Conservation (phyloP, 2,888 invertebrate species). For the Apantesis nais region DNA sequence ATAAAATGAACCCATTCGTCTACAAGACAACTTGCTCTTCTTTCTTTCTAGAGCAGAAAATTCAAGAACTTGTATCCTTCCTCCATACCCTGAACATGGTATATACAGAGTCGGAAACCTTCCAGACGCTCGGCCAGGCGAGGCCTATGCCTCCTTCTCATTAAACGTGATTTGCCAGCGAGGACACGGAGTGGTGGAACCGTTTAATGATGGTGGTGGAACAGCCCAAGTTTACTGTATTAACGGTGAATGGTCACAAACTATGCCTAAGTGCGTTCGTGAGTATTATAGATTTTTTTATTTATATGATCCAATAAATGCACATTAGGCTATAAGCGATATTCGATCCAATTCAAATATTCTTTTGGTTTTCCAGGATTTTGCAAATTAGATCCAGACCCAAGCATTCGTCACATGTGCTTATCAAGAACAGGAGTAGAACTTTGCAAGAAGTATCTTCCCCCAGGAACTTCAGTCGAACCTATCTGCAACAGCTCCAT, state of each 20-base stretch:
- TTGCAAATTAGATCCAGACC: too few species aligned
- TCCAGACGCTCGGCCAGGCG: conserved; percentile 1
- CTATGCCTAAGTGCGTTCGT: background rate
- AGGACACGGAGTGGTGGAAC: background rate
- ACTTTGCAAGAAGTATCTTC: too few species aligned
- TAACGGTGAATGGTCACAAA: background rate
- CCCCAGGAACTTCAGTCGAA: too few species aligned
- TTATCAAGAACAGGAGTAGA: background rate
- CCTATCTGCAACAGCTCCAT: too few species aligned
- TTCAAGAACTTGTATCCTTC: background rate
- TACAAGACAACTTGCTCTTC: too few species aligned
- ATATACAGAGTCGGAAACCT: background rate
- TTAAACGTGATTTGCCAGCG: background rate
- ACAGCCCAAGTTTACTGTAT: background rate
- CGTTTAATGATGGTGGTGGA: background rate
- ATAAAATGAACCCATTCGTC: background rate
- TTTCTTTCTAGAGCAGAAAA: background rate
- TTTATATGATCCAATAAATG: background rate
- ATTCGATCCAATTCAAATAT: background rate
- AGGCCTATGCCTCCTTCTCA: background rate
- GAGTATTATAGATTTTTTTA: background rate
- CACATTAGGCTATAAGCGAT: background rate
- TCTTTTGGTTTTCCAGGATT: background rate
- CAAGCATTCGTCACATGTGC: background rate
- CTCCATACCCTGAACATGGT: conserved; percentile 6